phyloP scores from a whole-genome alignment of 1,140 invertebrate species.

The Pemphigus obesinymphae region DNA sequence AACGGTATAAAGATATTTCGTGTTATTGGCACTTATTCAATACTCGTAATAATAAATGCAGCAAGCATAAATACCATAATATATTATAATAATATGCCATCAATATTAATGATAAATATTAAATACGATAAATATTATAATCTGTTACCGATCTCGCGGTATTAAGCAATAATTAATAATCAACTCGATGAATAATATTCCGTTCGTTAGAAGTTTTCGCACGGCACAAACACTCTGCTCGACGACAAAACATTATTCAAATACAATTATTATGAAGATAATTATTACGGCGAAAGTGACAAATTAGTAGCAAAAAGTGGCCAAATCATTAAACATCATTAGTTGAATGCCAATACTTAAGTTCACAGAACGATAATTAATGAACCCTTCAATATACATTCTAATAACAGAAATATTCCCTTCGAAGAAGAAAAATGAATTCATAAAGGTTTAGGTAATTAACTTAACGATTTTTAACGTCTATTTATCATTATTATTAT shows the following conservation, averaged over 20 bases:
- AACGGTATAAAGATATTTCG: neutral
- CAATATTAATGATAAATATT: no score
- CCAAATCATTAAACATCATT: neutral
- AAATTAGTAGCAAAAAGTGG: no score
- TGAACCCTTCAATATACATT: neutral
- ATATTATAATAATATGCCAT: no score
- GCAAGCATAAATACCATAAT: neutral
- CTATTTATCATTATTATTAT: no score
- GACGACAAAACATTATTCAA: neutral
- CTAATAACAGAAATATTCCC: neutral
- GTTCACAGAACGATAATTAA: neutral
- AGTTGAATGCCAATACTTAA: neutral
- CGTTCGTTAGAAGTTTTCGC: neutral
- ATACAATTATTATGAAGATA: neutral
- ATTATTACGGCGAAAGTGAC: no score
- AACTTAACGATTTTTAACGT: no score
- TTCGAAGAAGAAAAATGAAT: neutral
- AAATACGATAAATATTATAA: no score
- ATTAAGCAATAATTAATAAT: neutral
- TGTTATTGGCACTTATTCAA: conserved; percentile 1
- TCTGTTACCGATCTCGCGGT: no score
- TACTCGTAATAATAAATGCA: neutral
- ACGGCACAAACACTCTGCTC: neutral
- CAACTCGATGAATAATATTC: neutral
- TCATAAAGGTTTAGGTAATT: no score